A percentile compares a stretch with the other conserved stretches of the same genome.
Evolutionary conservation across 1,140 invertebrate species (phyloP).

Genomic region (Acyrthosiphon pisum): DNA sequence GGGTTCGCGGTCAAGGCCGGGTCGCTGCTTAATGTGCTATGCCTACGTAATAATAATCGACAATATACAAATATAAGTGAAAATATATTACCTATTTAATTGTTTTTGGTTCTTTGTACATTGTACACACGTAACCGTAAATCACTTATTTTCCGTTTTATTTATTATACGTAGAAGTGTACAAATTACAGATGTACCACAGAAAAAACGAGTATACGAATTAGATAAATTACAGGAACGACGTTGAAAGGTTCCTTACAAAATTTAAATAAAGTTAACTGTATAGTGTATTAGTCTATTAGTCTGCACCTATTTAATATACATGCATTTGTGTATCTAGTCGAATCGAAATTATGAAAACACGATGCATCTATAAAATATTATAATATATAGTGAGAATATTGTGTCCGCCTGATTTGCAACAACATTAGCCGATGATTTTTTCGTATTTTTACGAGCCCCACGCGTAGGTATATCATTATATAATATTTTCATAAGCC

Average conservation of each 20-base stretch:
- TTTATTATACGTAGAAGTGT: not conserved
- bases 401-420: not conserved
- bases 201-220: not conserved
- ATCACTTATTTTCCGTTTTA: not conserved
- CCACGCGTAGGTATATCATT: no score
- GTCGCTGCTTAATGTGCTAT: not conserved
- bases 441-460: not conserved
- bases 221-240: not conserved
- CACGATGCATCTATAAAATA: not conserved
- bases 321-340: not conserved
- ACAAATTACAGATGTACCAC: not conserved
- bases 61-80: not conserved
- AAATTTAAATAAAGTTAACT: slow-evolving; percentile 1
- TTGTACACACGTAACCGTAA: not conserved
- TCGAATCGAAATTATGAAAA: not conserved
- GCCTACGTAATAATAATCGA: not conserved
- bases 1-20: not conserved
- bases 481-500: not conserved
- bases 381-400: not conserved
- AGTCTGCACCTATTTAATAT: no score
- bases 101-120: not conserved
- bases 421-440: not conserved
- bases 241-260: not conserved
- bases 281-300: no score
- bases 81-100: not conserved